phyloP scores from a whole-genome alignment of 2,888 invertebrate species.

The Homarus gammarus region DNA sequence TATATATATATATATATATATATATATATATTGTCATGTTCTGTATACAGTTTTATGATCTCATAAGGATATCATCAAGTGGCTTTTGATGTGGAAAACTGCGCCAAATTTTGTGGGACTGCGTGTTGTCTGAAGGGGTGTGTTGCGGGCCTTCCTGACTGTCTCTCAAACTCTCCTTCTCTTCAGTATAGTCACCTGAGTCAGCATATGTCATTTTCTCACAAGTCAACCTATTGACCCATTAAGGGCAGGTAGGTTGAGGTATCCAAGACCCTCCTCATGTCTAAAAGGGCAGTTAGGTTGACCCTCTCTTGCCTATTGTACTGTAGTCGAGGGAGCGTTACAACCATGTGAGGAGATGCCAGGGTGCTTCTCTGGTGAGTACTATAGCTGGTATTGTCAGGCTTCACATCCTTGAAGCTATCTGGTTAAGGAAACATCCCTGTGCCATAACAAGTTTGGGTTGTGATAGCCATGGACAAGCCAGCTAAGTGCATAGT shows the following conservation, averaged over 20 bases:
- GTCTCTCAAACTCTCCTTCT: conserved; percentile 71
- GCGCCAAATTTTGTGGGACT: conserved; percentile 67
- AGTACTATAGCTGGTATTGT: conserved; percentile 56
- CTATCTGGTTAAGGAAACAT: conserved; percentile 27
- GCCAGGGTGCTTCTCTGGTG: conserved; percentile 59
- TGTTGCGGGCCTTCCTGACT: conserved; percentile 68
- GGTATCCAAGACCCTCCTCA: conserved; percentile 36
- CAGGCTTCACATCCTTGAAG: conserved; percentile 36
- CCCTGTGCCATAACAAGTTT: conserved; percentile 28
- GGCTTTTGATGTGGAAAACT: conserved; percentile 54
- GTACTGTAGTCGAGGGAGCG: conserved; percentile 44
- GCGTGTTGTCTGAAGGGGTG: conserved; percentile 74
- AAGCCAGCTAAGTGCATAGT: conserved; percentile 55
- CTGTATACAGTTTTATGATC: conserved; percentile 20
- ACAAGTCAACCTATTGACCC: conserved; percentile 58
- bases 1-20: conserved; percentile 18
- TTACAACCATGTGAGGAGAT: conserved; percentile 67
- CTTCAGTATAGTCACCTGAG: conserved; percentile 63
- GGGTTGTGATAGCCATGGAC: conserved; percentile 40
- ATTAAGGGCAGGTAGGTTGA: conserved; percentile 55
- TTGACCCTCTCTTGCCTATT: conserved; percentile 18
- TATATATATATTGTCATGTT: no score
- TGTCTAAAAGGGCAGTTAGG: background rate
- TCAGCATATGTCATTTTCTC: conserved; percentile 69
- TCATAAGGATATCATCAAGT: conserved; percentile 16